Evolutionary conservation across 2,888 invertebrate genomes (phyloP).

Genomic region (Pseudoips prasinana): DNA sequence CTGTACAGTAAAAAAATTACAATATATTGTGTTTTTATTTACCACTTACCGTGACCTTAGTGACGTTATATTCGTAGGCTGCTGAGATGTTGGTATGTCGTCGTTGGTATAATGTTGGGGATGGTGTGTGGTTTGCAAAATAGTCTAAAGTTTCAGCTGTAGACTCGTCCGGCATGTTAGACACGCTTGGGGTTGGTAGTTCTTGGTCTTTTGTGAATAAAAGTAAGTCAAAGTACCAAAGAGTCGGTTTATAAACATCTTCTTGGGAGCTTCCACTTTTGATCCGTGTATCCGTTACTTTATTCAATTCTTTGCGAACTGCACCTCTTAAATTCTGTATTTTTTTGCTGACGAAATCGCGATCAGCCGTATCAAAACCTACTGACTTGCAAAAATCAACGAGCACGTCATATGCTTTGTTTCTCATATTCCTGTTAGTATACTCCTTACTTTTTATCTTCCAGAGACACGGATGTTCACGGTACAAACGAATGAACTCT

Average conservation of each 20-base stretch:
- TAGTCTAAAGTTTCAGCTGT: slow-evolving; percentile 4
- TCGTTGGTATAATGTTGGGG: slow-evolving; percentile 1
- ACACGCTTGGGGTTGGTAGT: slow-evolving; percentile 8
- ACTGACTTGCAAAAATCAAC: slow-evolving; percentile 10
- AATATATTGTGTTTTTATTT: slow-evolving; percentile 4
- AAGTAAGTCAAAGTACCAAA: slow-evolving; percentile 22
- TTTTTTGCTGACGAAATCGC: slow-evolving; percentile 10
- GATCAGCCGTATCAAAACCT: slow-evolving; percentile 8
- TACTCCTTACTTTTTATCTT: slow-evolving; percentile 10
- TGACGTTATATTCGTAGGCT: slow-evolving; percentile 7
- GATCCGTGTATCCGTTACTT: slow-evolving; percentile 10
- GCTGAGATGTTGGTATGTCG: slow-evolving; percentile 4
- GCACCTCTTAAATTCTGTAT: slow-evolving; percentile 11
- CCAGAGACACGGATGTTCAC: slow-evolving; percentile 14
- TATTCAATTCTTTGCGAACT: slow-evolving; percentile 14
- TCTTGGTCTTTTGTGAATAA: slow-evolving; percentile 23
- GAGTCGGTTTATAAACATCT: slow-evolving; percentile 13
- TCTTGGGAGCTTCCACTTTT: slow-evolving; percentile 12
- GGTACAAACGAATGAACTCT: slow-evolving; percentile 9
- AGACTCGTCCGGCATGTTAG: slow-evolving; percentile 6
- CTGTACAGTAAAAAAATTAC: background rate
- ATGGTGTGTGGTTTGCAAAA: slow-evolving; percentile 6
- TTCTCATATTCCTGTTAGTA: slow-evolving; percentile 4
- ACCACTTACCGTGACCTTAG: slow-evolving; percentile 2
- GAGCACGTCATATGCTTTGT: slow-evolving; percentile 8